Conservation (phyloP, 1,140 invertebrate species). For the Pseudomyrmex cubaensis region DNA sequence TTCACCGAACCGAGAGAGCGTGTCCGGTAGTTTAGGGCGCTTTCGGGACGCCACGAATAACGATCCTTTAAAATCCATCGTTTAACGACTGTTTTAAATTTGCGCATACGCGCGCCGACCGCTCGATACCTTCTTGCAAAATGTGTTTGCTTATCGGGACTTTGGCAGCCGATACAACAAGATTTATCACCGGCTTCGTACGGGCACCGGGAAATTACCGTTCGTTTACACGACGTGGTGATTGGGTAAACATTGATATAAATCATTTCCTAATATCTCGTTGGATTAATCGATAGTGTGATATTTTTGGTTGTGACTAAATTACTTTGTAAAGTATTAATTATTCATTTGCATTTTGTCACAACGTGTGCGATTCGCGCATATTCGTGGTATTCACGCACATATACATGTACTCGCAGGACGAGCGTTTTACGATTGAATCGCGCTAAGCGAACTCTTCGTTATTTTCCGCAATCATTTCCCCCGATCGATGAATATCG, state of each 20-base stretch:
- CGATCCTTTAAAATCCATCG: constrained; percentile 72
- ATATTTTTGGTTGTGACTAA: too few species aligned
- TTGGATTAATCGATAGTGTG: too few species aligned
- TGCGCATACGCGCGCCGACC: constrained; percentile 50
- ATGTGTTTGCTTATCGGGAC: constrained; percentile 50
- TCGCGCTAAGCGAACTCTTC: constrained; percentile 3
- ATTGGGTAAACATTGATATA: background rate
- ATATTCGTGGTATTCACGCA: too few species aligned
- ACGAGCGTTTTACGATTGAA: constrained; percentile 36
- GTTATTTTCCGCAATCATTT: constrained; percentile 42
- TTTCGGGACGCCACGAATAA: constrained; percentile 68
- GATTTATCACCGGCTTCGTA: background rate
- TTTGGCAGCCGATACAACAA: constrained; percentile 37
- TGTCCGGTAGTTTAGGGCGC: constrained; percentile 67
- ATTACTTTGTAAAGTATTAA: background rate
- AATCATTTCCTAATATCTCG: too few species aligned
- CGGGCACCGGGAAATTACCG: background rate
- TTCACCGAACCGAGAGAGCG: constrained; percentile 10
- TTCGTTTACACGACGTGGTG: background rate
- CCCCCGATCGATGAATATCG: constrained; percentile 61
- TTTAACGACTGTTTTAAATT: constrained; percentile 75
- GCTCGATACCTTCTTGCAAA: constrained; percentile 38
- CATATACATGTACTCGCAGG: background rate
- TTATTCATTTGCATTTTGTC: background rate
- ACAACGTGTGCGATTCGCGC: background rate